Evolutionary conservation across 2,113 vertebrate genomes (phyloP).

Genomic region (Cygnus atratus): DNA sequence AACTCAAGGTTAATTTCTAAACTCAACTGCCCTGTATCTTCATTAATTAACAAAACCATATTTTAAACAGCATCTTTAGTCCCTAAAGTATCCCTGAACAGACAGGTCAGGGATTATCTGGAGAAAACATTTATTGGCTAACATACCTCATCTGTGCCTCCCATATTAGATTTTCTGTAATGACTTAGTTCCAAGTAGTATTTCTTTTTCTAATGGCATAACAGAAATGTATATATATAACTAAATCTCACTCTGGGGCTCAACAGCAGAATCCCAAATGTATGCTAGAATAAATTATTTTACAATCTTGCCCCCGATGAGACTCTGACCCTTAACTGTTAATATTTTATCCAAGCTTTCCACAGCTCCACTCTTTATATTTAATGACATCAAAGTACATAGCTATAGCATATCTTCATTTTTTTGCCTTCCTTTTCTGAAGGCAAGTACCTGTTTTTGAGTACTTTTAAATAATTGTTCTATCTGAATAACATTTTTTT

Average conservation of each 20-base stretch:
- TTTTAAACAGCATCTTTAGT: constrained; percentile 36
- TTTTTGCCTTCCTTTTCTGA: not conserved
- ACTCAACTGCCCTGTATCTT: not conserved
- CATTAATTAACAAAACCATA: constrained; percentile 2
- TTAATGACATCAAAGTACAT: not conserved
- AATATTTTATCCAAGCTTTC: not conserved
- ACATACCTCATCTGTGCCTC: constrained; percentile 4
- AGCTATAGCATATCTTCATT: not conserved
- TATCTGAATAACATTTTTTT: not conserved
- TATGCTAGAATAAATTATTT: not conserved
- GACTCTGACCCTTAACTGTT: not conserved
- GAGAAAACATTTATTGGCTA: constrained; percentile 13
- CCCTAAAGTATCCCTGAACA: not conserved
- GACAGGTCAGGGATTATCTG: not conserved
- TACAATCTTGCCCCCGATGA: not conserved
- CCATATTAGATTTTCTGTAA: constrained; percentile 41
- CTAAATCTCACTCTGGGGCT: not conserved
- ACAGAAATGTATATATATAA: not conserved
- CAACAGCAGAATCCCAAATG: not conserved
- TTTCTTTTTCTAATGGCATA: constrained; percentile 5
- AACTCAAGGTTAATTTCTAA: not conserved
- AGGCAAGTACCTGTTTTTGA: not conserved
- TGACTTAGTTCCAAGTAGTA: not conserved
- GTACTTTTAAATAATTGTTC: not conserved
- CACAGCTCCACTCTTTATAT: not conserved